Percentiles rank a stretch among this genome's conserved stretches.
These are phyloP conservation scores for Cheirogaleus major DNA, from an alignment of 2,797 vertebrate genomes.

Conservation along the genomic window DNA sequence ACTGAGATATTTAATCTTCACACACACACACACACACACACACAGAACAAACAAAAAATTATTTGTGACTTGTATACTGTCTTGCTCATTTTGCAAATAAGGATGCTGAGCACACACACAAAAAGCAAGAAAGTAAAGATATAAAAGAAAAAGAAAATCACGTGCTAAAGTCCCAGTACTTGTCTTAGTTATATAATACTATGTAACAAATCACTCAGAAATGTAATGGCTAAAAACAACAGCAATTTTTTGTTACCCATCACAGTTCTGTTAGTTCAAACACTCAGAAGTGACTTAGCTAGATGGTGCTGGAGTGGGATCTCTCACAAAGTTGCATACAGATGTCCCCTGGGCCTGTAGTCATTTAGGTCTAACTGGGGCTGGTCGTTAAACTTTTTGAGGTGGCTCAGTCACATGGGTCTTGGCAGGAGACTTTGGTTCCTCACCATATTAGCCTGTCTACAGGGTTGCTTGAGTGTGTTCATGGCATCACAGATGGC, in stretches of 20 bases:
- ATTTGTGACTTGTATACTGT: background rate
- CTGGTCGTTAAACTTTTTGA: background rate
- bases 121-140: background rate
- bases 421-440: accelerated
- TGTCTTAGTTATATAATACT: background rate
- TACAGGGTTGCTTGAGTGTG: accelerated
- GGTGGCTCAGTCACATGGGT: accelerated
- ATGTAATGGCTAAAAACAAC: background rate
- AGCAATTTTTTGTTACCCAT: background rate
- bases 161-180: background rate
- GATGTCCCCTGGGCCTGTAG: too few relatives aligned
- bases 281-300: background rate
- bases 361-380: background rate
- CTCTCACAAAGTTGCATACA: background rate
- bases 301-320: accelerated
- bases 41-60: background rate
- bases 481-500: accelerated
- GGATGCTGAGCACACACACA: background rate
- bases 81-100: background rate
- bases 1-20: background rate
- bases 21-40: background rate
- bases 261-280: background rate
- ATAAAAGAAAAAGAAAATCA: background rate
- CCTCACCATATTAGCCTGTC: accelerated
- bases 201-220: background rate